A percentile compares a stretch with the other conserved stretches of the same genome.
phyloP scores from a whole-genome alignment of 2,113 vertebrate species.

The Protobothrops flavoviridis region DNA sequence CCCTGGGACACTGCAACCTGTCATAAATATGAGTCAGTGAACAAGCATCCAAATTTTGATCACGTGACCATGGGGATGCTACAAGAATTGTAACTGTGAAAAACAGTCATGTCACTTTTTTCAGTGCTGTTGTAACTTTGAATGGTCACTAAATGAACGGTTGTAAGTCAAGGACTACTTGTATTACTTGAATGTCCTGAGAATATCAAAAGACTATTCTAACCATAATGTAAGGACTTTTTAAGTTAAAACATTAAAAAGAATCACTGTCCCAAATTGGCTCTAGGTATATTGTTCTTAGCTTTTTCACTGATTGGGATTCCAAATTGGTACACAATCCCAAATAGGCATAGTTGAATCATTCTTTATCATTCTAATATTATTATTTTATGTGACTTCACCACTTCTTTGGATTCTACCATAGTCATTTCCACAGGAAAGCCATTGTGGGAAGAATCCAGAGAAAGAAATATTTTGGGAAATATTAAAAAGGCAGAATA shows the following conservation, averaged over 20 bases:
- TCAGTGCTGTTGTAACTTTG: neutral
- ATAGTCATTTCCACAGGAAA: neutral
- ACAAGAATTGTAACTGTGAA: neutral
- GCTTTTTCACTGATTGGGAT: neutral
- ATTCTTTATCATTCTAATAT: neutral
- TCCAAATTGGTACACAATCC: neutral
- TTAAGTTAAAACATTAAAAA: neutral
- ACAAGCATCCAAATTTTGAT: neutral
- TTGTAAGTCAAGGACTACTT: neutral
- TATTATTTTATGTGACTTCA: neutral
- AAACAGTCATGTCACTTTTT: neutral
- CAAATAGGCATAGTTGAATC: neutral
- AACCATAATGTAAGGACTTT: neutral
- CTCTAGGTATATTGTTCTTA: neutral
- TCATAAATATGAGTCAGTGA: neutral
- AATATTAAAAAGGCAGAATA: too few relatives aligned
- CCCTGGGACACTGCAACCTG: neutral
- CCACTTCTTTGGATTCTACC: neutral
- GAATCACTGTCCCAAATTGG: neutral
- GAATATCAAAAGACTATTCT: neutral
- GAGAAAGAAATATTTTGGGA: too few relatives aligned
- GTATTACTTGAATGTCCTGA: neutral
- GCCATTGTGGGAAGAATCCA: too few relatives aligned
- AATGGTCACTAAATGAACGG: neutral
- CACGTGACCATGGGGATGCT: neutral